Evolutionary conservation across 2,888 invertebrate species (phyloP).

Genomic region (Petrolisthes cinctipes): DNA sequence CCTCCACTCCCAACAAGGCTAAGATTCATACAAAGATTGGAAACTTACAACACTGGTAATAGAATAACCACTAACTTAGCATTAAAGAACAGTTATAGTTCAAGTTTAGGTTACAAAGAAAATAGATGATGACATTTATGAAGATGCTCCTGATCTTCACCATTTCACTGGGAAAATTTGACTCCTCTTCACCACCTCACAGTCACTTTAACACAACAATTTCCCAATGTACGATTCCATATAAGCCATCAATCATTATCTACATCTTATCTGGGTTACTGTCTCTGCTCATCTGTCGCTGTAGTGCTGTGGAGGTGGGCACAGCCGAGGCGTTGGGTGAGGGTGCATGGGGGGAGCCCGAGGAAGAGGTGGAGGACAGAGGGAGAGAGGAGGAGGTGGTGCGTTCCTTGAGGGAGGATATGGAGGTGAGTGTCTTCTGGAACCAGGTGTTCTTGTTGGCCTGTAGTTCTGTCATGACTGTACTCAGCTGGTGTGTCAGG

Average conservation of each 20-base stretch:
- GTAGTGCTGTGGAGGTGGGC: neutral
- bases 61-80: too few relatives aligned
- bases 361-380: neutral
- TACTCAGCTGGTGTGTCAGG: slow-evolving; percentile 88
- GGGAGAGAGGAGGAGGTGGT: slow-evolving; percentile 38
- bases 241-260: neutral
- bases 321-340: neutral
- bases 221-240: too few relatives aligned
- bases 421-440: slow-evolving; percentile 85
- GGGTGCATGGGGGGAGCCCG: slow-evolving; percentile 28
- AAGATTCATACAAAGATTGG: too few relatives aligned
- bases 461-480: slow-evolving; percentile 83
- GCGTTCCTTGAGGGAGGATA: slow-evolving; percentile 69
- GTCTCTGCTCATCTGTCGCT: slow-evolving; percentile 46
- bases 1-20: too few relatives aligned
- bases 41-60: too few relatives aligned
- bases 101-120: too few relatives aligned
- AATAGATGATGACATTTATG: too few relatives aligned
- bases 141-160: too few relatives aligned
- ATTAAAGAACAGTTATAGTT: too few relatives aligned
- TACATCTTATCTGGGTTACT: slow-evolving; percentile 49
- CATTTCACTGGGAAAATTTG: too few relatives aligned
- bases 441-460: slow-evolving; percentile 85
- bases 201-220: too few relatives aligned
- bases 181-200: too few relatives aligned